Conservation (phyloP, 2,888 invertebrate genomes). For the Hirudinaria manillensis region DNA sequence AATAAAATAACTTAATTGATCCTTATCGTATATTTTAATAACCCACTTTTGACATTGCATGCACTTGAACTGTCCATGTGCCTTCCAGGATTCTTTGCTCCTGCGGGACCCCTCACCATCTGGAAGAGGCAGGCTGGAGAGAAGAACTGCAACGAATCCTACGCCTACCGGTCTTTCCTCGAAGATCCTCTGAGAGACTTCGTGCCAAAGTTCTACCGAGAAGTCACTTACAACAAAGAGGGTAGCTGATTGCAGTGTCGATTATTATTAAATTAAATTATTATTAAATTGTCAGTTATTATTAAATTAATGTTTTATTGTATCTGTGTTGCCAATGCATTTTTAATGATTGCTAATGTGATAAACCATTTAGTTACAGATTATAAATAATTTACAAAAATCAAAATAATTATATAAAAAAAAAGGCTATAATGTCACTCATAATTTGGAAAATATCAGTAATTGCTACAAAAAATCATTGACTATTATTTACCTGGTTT, state of each 20-base stretch:
- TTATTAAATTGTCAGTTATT: neutral
- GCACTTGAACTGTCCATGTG: no score
- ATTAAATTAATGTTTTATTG: neutral
- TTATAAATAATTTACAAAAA: no score
- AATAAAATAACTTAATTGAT: no score
- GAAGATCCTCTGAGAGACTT: constrained; percentile 68
- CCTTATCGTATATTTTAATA: no score
- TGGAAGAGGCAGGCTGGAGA: constrained; percentile 76
- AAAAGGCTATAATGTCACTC: no score
- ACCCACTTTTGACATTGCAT: no score
- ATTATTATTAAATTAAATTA: constrained; percentile 2
- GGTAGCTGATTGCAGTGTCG: constrained; percentile 44
- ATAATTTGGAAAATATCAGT: no score
- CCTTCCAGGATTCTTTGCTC: constrained; percentile 76
- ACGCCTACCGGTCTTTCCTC: constrained; percentile 69
- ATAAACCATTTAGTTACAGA: neutral
- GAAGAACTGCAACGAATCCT: constrained; percentile 53
- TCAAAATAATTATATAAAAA: no score
- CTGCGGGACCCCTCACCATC: constrained; percentile 84
- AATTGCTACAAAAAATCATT: no score
- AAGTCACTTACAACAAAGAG: constrained; percentile 59
- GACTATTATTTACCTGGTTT: no score
- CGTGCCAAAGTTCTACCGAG: constrained; percentile 77
- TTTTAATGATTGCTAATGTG: neutral
- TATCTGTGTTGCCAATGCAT: neutral